These are phyloP conservation scores for Nysson spinosus DNA, from an alignment of 2,888 invertebrate genomes.

Conservation along the genomic window DNA sequence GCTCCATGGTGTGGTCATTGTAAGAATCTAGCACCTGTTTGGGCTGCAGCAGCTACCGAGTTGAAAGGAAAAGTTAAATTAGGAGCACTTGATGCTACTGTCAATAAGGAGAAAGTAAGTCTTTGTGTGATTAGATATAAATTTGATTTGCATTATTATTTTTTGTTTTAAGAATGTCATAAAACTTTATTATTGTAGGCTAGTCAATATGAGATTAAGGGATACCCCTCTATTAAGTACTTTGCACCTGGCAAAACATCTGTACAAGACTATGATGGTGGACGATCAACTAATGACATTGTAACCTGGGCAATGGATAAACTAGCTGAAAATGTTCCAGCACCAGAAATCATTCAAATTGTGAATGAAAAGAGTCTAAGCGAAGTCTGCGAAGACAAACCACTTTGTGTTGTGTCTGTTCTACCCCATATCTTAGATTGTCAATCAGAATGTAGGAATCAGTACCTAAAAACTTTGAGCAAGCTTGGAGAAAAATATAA, in stretches of 20 bases:
- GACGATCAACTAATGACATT: conserved; percentile 93
- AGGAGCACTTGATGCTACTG: conserved; percentile 97
- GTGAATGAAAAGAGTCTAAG: conserved; percentile 82
- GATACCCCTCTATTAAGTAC: conserved; percentile 97
- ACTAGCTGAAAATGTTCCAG: conserved; percentile 89
- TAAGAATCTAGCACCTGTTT: conserved; percentile 97
- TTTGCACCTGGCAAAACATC: conserved; percentile 90
- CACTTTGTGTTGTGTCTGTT: conserved; percentile 93
- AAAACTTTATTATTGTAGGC: conserved; percentile 77
- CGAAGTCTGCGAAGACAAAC: conserved; percentile 89
- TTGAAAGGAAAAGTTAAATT: conserved; percentile 97
- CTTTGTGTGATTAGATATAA: background rate
- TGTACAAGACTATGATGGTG: conserved; percentile 93
- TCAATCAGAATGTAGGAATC: conserved; percentile 92
- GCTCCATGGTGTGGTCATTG: conserved; percentile 99
- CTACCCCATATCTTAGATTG: conserved; percentile 98
- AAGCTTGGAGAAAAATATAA: conserved; percentile 93
- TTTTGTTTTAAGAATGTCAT: background rate
- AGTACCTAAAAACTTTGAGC: conserved; percentile 87
- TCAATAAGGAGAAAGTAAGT: conserved; percentile 84
- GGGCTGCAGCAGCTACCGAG: conserved; percentile 96
- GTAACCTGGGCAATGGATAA: conserved; percentile 93
- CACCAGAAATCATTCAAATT: conserved; percentile 91
- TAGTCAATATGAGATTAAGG: conserved; percentile 90
- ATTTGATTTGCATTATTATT: background rate